Percentiles rank a stretch among this genome's conserved stretches.
These are phyloP conservation scores for Myotis davidii DNA, from an alignment of 2,113 vertebrate species.

Conservation along the genomic window DNA sequence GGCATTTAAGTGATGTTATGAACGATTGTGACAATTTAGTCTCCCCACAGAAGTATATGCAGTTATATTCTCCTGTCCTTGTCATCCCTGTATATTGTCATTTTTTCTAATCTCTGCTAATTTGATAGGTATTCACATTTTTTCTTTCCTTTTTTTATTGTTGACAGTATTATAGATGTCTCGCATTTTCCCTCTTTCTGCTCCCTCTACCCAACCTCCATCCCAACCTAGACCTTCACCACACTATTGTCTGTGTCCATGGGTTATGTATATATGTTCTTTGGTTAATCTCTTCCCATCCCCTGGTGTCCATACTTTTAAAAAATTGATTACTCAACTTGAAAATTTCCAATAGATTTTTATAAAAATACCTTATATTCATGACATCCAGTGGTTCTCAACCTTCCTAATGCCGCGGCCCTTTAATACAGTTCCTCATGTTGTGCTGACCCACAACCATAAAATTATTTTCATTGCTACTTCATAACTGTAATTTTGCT, in stretches of 20 bases:
- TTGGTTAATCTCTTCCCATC: neutral
- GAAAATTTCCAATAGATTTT: conserved; percentile 44
- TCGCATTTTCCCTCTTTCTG: neutral
- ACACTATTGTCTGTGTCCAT: neutral
- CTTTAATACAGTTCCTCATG: too few relatives aligned
- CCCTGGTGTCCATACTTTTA: neutral
- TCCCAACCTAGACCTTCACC: neutral
- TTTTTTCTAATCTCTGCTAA: conserved; percentile 64
- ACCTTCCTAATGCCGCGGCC: too few relatives aligned
- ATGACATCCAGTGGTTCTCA: neutral
- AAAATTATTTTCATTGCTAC: too few relatives aligned
- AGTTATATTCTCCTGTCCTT: neutral
- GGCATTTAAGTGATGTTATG: conserved; percentile 27
- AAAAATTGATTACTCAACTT: neutral
- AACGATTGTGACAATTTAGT: conserved; percentile 41
- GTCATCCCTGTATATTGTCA: conserved; percentile 15
- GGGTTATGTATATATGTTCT: neutral
- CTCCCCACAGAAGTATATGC: neutral
- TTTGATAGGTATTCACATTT: neutral
- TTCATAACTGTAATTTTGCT: too few relatives aligned
- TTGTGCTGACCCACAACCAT: too few relatives aligned
- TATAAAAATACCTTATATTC: conserved; percentile 51
- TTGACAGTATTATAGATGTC: neutral
- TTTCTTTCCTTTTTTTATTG: neutral
- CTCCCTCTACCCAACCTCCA: neutral